A percentile compares a stretch with the other conserved stretches of the same genome.
Conservation (phyloP, 2,888 invertebrate genomes). For the Teleogryllus oceanicus region DNA sequence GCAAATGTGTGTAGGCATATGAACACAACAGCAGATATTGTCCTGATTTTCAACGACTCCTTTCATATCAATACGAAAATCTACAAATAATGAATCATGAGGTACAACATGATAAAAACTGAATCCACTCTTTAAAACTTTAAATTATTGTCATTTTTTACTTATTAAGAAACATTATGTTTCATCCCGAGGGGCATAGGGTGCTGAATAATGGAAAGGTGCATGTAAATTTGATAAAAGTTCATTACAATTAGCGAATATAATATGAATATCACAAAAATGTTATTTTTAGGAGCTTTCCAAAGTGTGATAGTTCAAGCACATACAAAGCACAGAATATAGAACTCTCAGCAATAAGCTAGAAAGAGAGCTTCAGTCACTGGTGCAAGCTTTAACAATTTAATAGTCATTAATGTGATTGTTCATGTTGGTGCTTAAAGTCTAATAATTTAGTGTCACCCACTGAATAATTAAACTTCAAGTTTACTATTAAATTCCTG, state of each 20-base stretch:
- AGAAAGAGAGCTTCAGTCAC: neutral
- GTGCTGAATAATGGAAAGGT: no score
- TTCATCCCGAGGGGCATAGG: no score
- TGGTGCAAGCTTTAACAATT: neutral
- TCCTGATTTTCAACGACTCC: neutral
- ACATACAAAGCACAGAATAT: conserved; percentile 18
- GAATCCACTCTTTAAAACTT: no score
- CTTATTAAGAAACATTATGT: no score
- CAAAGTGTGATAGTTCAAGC: neutral
- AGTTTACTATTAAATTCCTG: neutral
- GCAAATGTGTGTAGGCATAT: neutral
- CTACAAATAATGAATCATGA: no score
- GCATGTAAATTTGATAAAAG: no score
- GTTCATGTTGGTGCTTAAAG: neutral
- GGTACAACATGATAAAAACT: no score
- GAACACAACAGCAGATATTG: conserved; percentile 18
- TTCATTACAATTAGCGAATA: no score
- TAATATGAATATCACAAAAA: no score
- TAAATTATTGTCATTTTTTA: no score
- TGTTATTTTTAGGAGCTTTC: no score
- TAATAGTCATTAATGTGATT: neutral
- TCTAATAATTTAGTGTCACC: neutral
- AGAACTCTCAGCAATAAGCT: neutral
- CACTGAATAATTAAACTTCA: conserved; percentile 9
- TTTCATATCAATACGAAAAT: no score